A percentile compares a stretch with the other conserved stretches of the same genome.
Evolutionary conservation across 2,888 invertebrate species (phyloP).

Genomic region (Pristionchus entomophagus): DNA sequence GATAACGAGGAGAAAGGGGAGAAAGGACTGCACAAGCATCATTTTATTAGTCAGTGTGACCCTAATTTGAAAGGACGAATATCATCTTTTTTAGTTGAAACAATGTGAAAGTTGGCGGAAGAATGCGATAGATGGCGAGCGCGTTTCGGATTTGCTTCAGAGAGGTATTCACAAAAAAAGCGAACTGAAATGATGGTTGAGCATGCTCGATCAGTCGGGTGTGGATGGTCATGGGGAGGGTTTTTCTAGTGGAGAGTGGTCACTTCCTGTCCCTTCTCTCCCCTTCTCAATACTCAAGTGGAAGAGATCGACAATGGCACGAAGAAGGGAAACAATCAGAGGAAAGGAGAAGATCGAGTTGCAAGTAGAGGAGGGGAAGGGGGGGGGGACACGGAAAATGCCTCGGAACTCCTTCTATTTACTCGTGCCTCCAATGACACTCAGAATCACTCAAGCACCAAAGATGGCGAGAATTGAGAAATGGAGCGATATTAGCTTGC

Average conservation of each 20-base stretch:
- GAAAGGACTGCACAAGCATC: not conserved
- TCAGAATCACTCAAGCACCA: no score
- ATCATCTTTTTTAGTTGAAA: no score
- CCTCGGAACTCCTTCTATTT: no score
- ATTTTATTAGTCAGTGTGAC: not conserved
- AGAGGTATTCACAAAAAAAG: no score
- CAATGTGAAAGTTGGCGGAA: not conserved
- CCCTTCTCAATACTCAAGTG: no score
- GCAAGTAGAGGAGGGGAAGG: not conserved
- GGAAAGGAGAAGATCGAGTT: not conserved
- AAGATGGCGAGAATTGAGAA: no score
- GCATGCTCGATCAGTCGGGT: not conserved
- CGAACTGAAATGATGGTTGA: not conserved
- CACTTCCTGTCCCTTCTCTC: not conserved
- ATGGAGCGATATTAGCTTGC: no score
- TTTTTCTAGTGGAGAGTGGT: not conserved
- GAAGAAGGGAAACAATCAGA: not conserved
- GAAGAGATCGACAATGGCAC: conserved; percentile 18
- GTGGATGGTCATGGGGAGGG: not conserved
- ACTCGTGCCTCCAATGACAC: no score
- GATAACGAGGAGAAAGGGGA: not conserved
- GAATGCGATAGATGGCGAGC: no score
- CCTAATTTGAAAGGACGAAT: not conserved
- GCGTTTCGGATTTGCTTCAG: no score
- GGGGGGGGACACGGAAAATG: not conserved